phyloP scores from a whole-genome alignment of 2,888 invertebrate species.

The Trichopria drosophilae region DNA sequence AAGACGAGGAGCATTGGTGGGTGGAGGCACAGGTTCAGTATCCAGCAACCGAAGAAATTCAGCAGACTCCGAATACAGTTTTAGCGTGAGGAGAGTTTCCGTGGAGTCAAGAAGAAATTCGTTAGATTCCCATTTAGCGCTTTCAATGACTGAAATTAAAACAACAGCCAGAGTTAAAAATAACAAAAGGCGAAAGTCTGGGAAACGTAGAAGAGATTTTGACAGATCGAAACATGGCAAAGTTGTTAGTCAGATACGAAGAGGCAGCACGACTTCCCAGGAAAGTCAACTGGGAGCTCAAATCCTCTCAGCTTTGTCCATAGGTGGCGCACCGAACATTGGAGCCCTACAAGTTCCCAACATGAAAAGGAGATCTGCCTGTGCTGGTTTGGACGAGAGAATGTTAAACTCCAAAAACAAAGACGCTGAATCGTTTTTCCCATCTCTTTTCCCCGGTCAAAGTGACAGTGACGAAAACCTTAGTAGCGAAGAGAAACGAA shows the following conservation, averaged over 20 bases:
- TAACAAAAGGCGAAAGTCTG: conserved; percentile 57
- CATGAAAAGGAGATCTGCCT: conserved; percentile 61
- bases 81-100: conserved; percentile 79
- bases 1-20: conserved; percentile 79
- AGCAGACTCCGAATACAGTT: conserved; percentile 69
- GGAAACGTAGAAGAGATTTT: conserved; percentile 46
- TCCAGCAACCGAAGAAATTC: conserved; percentile 64
- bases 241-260: conserved; percentile 50
- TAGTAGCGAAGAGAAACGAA: conserved; percentile 48
- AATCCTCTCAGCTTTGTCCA: conserved; percentile 67
- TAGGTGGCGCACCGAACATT: conserved; percentile 59
- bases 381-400: conserved; percentile 61
- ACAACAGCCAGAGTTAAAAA: conserved; percentile 58
- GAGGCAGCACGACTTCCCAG: conserved; percentile 77
- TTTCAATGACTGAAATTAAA: conserved; percentile 82
- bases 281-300: conserved; percentile 79
- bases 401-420: conserved; percentile 45
- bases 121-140: conserved; percentile 83
- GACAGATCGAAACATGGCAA: conserved; percentile 51
- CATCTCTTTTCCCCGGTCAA: conserved; percentile 62
- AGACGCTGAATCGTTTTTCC: conserved; percentile 46
- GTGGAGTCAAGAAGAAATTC: conserved; percentile 86
- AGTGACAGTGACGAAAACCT: conserved; percentile 52
- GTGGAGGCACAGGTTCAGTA: conserved; percentile 64
- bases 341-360: conserved; percentile 63